Evolutionary conservation across 2,113 vertebrate genomes (phyloP).

Genomic region (Malaclemys terrapin): DNA sequence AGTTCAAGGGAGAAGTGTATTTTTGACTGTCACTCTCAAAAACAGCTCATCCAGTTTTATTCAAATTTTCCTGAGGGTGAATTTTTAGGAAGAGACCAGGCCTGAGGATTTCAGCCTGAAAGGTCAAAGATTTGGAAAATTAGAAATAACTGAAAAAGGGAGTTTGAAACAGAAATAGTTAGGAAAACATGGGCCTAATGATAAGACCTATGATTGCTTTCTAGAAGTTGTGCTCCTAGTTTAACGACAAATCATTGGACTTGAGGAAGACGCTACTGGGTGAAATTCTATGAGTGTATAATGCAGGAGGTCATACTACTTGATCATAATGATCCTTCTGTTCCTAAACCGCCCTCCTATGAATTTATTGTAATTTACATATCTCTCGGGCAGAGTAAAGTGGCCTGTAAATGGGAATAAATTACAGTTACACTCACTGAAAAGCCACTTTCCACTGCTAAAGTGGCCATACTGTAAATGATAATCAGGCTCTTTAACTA

Average conservation of each 20-base stretch:
- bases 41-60: neutral
- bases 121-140: neutral
- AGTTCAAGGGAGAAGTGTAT: neutral
- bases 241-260: neutral
- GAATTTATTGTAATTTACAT: constrained; percentile 36
- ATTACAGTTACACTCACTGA: constrained; percentile 47
- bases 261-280: neutral
- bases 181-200: neutral
- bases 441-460: constrained; percentile 26
- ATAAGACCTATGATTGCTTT: neutral
- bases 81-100: neutral
- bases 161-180: neutral
- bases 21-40: constrained; percentile 4
- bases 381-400: constrained; percentile 17
- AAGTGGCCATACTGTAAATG: constrained; percentile 14
- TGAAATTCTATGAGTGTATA: constrained; percentile 19
- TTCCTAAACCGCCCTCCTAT: neutral
- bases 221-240: neutral
- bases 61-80: neutral
- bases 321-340: constrained; percentile 23
- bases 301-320: constrained; percentile 22
- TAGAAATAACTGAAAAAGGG: neutral
- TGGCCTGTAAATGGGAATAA: constrained; percentile 44
- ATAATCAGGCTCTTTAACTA: neutral
- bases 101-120: neutral